Conservation (phyloP, 1,140 invertebrate genomes). For the Micrasema longulum region DNA sequence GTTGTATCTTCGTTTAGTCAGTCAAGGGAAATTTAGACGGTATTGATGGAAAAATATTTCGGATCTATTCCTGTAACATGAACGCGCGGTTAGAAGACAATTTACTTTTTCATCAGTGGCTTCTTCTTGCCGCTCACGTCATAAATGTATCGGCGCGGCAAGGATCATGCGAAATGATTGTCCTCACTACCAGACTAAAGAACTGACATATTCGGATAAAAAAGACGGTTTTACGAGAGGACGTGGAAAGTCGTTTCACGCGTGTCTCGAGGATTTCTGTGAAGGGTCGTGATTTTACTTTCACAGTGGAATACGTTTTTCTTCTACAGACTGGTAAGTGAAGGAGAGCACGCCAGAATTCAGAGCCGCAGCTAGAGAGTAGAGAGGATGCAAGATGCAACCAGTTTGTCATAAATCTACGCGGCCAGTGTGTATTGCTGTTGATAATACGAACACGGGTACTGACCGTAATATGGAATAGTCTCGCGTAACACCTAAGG, state of each 20-base stretch:
- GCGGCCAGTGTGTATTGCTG: slow-evolving; percentile 42
- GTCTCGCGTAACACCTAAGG: slow-evolving; percentile 42
- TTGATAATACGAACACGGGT: slow-evolving; percentile 49
- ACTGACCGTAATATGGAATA: slow-evolving; percentile 37
- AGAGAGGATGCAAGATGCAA: slow-evolving; percentile 51
- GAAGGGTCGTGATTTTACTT: slow-evolving; percentile 7
- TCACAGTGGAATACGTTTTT: too few species aligned
- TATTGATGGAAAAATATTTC: background rate
- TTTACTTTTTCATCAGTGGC: slow-evolving; percentile 18
- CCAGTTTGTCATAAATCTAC: slow-evolving; percentile 54
- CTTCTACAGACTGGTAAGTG: background rate
- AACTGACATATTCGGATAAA: background rate
- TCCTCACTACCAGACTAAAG: background rate
- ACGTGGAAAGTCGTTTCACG: background rate
- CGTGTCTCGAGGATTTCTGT: slow-evolving; percentile 5
- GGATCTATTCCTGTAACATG: background rate
- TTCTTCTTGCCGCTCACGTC: slow-evolving; percentile 1
- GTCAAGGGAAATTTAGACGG: background rate
- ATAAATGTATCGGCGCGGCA: background rate
- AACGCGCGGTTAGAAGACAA: background rate
- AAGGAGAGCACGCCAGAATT: slow-evolving; percentile 8
- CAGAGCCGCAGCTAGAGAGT: slow-evolving; percentile 49
- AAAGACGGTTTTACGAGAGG: background rate
- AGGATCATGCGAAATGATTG: slow-evolving; percentile 18
- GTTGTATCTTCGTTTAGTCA: background rate